Conservation (phyloP, 2,888 invertebrate species). For the Thymelicus acteon region DNA sequence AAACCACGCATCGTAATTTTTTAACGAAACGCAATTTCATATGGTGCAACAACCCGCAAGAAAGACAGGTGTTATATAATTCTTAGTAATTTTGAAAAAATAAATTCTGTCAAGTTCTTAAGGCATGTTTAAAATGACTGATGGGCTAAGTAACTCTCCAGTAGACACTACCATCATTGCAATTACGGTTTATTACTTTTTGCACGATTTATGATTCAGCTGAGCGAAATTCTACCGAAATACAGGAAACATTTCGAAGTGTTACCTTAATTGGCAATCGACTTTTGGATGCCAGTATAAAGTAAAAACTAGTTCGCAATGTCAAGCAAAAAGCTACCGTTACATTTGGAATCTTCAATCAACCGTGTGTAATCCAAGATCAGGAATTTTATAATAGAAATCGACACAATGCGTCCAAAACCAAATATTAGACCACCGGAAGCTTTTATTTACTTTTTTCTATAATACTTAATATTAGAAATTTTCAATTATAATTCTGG, state of each 20-base stretch:
- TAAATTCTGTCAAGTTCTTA: constrained; percentile 5
- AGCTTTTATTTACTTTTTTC: constrained; percentile 30
- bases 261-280: constrained; percentile 29
- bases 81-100: background rate
- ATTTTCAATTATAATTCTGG: constrained; percentile 31
- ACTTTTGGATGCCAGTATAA: constrained; percentile 16
- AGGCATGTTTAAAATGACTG: constrained; percentile 23
- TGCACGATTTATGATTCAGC: constrained; percentile 22
- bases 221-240: constrained; percentile 35
- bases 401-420: constrained; percentile 40
- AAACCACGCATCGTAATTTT: background rate
- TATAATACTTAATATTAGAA: constrained; percentile 21
- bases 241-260: constrained; percentile 24
- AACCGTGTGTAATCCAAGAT: constrained; percentile 48
- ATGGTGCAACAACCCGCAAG: background rate
- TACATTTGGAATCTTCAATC: constrained; percentile 50
- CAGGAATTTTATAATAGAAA: constrained; percentile 44
- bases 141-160: constrained; percentile 27
- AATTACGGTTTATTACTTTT: constrained; percentile 36
- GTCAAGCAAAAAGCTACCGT: constrained; percentile 48
- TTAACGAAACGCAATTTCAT: background rate
- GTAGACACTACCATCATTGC: constrained; percentile 22
- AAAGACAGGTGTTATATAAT: background rate
- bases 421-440: constrained; percentile 28
- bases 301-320: constrained; percentile 50